Evolutionary conservation across 2,797 vertebrate genomes (phyloP).

Genomic region (Enteromius trimaculatus): DNA sequence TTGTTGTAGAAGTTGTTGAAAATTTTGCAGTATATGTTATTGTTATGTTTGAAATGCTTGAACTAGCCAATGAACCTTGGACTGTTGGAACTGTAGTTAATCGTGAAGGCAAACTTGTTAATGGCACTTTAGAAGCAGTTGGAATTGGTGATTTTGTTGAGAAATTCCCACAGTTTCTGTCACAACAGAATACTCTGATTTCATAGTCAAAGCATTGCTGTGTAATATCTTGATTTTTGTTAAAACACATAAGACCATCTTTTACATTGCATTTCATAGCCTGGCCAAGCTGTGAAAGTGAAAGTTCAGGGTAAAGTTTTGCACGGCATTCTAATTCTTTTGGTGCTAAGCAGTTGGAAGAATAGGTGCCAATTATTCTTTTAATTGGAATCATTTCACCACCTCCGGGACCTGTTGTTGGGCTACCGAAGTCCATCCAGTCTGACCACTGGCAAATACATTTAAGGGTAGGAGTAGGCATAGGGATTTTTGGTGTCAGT

Average conservation of each 20-base stretch:
- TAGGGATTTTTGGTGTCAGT: not conserved
- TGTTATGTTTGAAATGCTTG: constrained; percentile 4
- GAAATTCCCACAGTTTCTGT: not conserved
- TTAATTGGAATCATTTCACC: constrained; percentile 9
- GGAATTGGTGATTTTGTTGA: not conserved
- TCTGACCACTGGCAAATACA: constrained; percentile 24
- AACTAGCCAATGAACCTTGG: not conserved
- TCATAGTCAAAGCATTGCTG: constrained; percentile 61
- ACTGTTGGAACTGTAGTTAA: not conserved
- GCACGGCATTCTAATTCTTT: constrained; percentile 45
- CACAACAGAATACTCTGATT: constrained; percentile 47
- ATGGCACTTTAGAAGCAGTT: not conserved
- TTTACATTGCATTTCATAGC: constrained; percentile 46
- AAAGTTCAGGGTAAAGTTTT: constrained; percentile 26
- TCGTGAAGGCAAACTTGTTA: not conserved
- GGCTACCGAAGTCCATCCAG: not conserved
- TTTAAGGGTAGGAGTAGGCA: not conserved
- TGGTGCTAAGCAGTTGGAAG: constrained; percentile 16
- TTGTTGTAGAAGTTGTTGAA: not conserved
- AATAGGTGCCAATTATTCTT: not conserved
- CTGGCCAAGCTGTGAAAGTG: constrained; percentile 50
- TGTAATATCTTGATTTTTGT: constrained; percentile 57
- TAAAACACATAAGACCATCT: constrained; percentile 55
- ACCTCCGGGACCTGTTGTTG: not conserved
- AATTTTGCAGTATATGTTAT: not conserved